Conservation (phyloP, 2,113 vertebrate species). For the Gadus macrocephalus region DNA sequence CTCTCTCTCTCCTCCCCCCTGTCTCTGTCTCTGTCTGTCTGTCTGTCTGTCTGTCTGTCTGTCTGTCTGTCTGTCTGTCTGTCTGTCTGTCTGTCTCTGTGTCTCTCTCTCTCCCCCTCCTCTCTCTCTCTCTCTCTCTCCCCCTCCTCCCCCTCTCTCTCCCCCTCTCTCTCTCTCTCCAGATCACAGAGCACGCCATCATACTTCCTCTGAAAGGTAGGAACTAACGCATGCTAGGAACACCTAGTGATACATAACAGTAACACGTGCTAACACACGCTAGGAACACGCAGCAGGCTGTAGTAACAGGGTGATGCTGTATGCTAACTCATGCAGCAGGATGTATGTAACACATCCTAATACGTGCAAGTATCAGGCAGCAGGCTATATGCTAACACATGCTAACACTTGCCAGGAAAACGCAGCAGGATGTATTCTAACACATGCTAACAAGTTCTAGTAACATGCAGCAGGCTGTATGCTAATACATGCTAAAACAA, state of each 20-base stretch:
- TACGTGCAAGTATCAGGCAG: too few relatives aligned
- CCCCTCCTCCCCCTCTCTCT: background rate
- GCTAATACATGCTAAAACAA: background rate
- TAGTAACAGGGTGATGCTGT: background rate
- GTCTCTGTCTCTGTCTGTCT: too few relatives aligned
- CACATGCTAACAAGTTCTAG: background rate
- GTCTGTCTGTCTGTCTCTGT: background rate
- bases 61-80: too few relatives aligned
- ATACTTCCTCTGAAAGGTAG: constrained; percentile 59
- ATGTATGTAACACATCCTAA: background rate
- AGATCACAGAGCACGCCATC: constrained; percentile 51
- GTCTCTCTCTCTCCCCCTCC: background rate
- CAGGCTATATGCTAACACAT: background rate
- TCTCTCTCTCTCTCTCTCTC: background rate
- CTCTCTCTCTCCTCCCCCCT: too few relatives aligned
- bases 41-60: too few relatives aligned
- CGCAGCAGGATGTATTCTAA: background rate
- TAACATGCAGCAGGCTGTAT: background rate
- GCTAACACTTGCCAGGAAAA: background rate
- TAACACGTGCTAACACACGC: background rate
- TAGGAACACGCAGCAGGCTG: background rate
- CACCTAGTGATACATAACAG: background rate
- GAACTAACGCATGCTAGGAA: background rate
- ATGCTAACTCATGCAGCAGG: background rate
- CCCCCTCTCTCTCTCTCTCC: background rate